phyloP scores from a whole-genome alignment of 2,797 vertebrate genomes.

The Poeciliopsis gracilis region DNA sequence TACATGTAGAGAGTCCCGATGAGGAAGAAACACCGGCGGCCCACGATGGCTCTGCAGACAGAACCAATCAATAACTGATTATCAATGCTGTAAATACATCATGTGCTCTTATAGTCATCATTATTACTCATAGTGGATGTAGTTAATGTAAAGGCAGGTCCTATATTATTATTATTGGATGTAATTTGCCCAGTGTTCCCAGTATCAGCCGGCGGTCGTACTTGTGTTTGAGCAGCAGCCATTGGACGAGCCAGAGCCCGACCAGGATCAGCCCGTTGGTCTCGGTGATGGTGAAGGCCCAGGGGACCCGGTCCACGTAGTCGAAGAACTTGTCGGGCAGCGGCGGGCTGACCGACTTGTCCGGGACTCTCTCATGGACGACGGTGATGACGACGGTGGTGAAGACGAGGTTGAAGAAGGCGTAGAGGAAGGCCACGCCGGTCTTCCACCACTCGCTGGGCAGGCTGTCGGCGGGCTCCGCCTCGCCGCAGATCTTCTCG shows the following conservation, averaged over 20 bases:
- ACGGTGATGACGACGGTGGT: slow-evolving; percentile 94
- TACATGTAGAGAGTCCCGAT: slow-evolving; percentile 95
- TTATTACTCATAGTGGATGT: neutral
- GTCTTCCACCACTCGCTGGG: slow-evolving; percentile 98
- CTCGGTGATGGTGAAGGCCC: slow-evolving; percentile 97
- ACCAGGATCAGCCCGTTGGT: slow-evolving; percentile 91
- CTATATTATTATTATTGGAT: too few species aligned
- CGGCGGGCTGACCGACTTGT: slow-evolving; percentile 90
- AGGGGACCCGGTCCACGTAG: slow-evolving; percentile 88
- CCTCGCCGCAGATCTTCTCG: slow-evolving; percentile 84
- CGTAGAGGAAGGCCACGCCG: slow-evolving; percentile 90
- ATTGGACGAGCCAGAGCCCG: slow-evolving; percentile 90
- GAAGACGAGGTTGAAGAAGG: slow-evolving; percentile 87
- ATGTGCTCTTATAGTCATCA: neutral
- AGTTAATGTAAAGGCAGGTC: too few species aligned
- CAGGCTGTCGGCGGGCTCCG: slow-evolving; percentile 78
- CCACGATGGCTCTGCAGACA: slow-evolving; percentile 86
- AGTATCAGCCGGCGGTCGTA: slow-evolving; percentile 66
- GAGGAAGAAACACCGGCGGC: slow-evolving; percentile 94
- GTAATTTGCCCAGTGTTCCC: neutral
- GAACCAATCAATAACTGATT: fast-evolving
- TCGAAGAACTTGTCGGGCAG: slow-evolving; percentile 98
- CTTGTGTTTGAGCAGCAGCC: slow-evolving; percentile 94
- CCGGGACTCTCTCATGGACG: slow-evolving; percentile 94
- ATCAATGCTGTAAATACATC: neutral